Conservation (phyloP, 2,888 invertebrate species). For the Caenorhabditis sp. region DNA sequence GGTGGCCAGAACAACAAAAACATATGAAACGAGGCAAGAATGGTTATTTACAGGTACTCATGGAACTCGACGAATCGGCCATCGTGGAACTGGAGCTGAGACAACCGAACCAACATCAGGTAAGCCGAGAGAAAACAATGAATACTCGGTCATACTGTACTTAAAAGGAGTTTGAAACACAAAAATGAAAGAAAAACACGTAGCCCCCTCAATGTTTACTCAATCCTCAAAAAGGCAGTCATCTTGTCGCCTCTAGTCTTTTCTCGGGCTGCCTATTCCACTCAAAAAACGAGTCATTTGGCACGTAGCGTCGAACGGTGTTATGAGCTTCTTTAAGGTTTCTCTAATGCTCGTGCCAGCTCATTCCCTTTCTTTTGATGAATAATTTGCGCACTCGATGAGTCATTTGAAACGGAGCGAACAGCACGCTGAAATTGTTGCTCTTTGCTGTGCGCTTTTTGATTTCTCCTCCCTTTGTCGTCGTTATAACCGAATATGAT, state of each 20-base stretch:
- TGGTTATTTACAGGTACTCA: conserved; percentile 57
- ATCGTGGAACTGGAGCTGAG: conserved; percentile 67
- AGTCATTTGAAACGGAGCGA: too few relatives aligned
- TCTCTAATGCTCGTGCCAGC: background rate
- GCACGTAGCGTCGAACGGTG: conserved; percentile 23
- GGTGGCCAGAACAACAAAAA: background rate
- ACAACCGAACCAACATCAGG: conserved; percentile 63
- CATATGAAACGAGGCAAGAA: background rate
- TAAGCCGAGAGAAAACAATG: conserved; percentile 2
- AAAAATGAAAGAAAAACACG: background rate
- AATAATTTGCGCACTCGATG: background rate
- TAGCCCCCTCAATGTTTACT: conserved; percentile 26
- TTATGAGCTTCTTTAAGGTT: background rate
- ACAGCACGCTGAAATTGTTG: too few relatives aligned
- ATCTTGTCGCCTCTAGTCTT: background rate
- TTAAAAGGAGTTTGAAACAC: background rate
- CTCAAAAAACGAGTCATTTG: conserved; percentile 16
- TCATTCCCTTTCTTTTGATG: background rate
- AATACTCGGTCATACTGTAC: background rate
- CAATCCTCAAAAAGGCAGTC: conserved; percentile 29
- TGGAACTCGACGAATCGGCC: conserved; percentile 69
- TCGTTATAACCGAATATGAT: too few relatives aligned
- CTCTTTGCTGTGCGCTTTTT: too few relatives aligned
- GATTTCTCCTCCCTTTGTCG: too few relatives aligned
- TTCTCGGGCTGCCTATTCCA: background rate